These are phyloP conservation scores for Balanococcus diminutus DNA, from an alignment of 2,888 invertebrate genomes.

Conservation along the genomic window DNA sequence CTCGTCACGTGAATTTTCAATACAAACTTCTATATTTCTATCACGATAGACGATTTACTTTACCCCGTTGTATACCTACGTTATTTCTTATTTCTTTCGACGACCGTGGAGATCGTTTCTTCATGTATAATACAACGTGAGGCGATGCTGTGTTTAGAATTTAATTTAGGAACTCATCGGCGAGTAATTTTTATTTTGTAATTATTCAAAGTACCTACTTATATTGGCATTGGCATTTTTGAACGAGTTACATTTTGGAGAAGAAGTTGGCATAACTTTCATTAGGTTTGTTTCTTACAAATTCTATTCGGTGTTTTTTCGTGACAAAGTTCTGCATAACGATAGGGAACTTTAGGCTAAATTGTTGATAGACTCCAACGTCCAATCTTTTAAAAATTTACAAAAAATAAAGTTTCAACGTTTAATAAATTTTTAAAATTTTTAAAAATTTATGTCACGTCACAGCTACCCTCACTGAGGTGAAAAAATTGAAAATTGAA, in stretches of 20 bases:
- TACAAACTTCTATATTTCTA: conserved; percentile 4
- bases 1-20: conserved; percentile 29
- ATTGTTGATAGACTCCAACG: no score
- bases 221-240: not conserved
- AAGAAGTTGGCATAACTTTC: no score
- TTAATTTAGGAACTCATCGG: not conserved
- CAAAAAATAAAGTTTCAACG: no score
- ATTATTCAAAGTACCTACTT: not conserved
- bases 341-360: no score
- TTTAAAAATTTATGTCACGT: no score
- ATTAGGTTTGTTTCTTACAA: no score
- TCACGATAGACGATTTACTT: conserved; percentile 33
- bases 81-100: not conserved
- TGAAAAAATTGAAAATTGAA: no score
- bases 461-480: no score
- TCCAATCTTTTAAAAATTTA: no score
- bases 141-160: not conserved
- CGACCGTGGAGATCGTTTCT: not conserved
- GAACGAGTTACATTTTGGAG: not conserved
- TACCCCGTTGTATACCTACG: not conserved
- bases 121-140: not conserved
- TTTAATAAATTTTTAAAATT: no score
- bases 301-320: no score
- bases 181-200: not conserved
- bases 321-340: no score